phyloP scores from a whole-genome alignment of 2,888 invertebrate species.

The Leistus spinibarbis region DNA sequence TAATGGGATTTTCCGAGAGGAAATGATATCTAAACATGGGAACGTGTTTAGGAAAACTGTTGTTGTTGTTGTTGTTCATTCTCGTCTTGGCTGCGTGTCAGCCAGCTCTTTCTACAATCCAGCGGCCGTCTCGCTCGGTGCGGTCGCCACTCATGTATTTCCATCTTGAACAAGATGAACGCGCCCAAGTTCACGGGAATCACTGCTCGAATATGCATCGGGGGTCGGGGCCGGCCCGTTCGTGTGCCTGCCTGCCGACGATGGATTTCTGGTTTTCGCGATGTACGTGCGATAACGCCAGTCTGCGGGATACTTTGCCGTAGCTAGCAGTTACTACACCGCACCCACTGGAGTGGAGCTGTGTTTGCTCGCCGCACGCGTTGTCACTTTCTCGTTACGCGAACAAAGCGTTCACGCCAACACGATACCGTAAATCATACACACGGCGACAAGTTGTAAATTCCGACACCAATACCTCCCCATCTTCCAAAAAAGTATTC shows the following conservation, averaged over 20 bases:
- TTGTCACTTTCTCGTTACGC: constrained; percentile 43
- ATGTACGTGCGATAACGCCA: constrained; percentile 58
- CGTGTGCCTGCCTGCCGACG: constrained; percentile 54
- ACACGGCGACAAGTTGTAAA: constrained; percentile 15
- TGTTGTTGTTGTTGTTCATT: constrained; percentile 34
- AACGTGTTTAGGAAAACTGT: constrained; percentile 42
- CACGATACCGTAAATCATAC: constrained; percentile 34
- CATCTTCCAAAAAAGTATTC: background rate
- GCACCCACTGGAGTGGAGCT: background rate
- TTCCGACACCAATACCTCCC: background rate
- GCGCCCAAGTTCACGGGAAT: constrained; percentile 11
- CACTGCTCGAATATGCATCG: constrained; percentile 30
- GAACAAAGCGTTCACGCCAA: constrained; percentile 40
- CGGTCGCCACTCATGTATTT: constrained; percentile 17
- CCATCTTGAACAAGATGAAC: constrained; percentile 17
- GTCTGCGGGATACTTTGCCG: constrained; percentile 46
- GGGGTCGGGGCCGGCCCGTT: constrained; percentile 31
- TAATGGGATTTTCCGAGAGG: constrained; percentile 48
- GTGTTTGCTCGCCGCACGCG: constrained; percentile 38
- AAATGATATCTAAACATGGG: constrained; percentile 49
- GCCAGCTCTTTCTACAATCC: background rate
- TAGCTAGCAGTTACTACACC: constrained; percentile 4
- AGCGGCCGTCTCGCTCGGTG: background rate
- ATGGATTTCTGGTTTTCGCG: constrained; percentile 57
- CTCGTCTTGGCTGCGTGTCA: background rate